A percentile compares a stretch with the other conserved stretches of the same genome.
These are phyloP conservation scores for Phymanthus crucifer DNA, from an alignment of 92 coral and sea anemone species.

Conservation along the genomic window DNA sequence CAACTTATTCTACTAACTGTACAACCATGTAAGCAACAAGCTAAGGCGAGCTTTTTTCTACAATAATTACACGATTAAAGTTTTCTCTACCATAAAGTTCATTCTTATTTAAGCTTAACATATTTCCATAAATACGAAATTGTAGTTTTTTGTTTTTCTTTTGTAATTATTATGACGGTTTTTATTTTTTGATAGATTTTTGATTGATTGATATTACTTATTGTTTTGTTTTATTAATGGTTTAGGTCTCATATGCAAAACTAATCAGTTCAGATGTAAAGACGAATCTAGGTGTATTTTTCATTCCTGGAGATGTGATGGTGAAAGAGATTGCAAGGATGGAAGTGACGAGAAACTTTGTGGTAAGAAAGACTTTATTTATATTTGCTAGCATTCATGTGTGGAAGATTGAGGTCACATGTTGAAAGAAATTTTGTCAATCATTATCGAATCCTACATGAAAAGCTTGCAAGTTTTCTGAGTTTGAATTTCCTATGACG, in stretches of 20 bases:
- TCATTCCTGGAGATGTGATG: slow-evolving; percentile 78
- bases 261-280: slow-evolving; percentile 61
- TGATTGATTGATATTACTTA: neutral
- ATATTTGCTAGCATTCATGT: neutral
- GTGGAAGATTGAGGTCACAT: too few relatives aligned
- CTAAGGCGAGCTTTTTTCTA: neutral
- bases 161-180: neutral
- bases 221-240: neutral
- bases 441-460: too few relatives aligned
- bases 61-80: neutral
- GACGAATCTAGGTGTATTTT: slow-evolving; percentile 65
- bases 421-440: too few relatives aligned
- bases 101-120: too few relatives aligned
- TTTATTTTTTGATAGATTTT: neutral
- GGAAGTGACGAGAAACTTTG: slow-evolving; percentile 76
- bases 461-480: too few relatives aligned
- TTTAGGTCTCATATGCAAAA: slow-evolving; percentile 43
- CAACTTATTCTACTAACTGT: neutral
- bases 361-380: too few relatives aligned
- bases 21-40: neutral
- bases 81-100: too few relatives aligned
- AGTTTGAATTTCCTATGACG: too few relatives aligned
- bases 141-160: neutral
- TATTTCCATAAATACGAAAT: neutral
- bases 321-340: slow-evolving; percentile 74